Base-by-base conservation (phyloP, 2,113 vertebrate species). In the Hyla sarda region DNA sequence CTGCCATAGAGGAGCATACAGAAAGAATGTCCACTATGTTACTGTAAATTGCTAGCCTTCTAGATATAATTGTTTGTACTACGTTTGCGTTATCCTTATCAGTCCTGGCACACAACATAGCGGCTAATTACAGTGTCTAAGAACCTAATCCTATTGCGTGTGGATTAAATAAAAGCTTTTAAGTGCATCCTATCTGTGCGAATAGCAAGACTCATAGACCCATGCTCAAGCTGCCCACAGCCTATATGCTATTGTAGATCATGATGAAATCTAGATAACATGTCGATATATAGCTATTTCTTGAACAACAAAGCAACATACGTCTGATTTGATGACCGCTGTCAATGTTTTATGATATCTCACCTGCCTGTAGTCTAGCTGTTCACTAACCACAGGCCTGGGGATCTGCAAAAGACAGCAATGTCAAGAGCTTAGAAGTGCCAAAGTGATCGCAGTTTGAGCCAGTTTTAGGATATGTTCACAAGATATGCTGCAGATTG, bases 131-230 rank as follows among this genome's bases (percentile, higher is more conserved):
- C 67, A 71, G 41, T 41, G 67, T 41, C 34, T 41, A 71, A 71
- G 67, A 41, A 23, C 28, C 1, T 71, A 71, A 71, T 37, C 67
- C 34, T 71, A 71, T 41, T 71, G 67, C 34, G 41, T 23, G 67
- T 21, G 67, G 67, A 71, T 71, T 71, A 41, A 71, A 71, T 41
- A 23, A 71, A 71, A 71, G 67, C 32, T 23, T 71, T 71, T 71
- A 71, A 71, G 67, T 41, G 32, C 32, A 71, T 71, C 67, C 67
- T 41, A 30, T 71, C 34, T 71, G 19, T 71, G 34, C 1, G 65
- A 2, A 37, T 71, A 23, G 67, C 34, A 71, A 28, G 62, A 34
- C 62, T 25, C 60, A 28, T 16, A 30, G 28, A 13, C 28, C 32
- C 32, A 17, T 32, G 7, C 32, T 9, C 32, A 21, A 34, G 19